Evolutionary conservation across 2,113 vertebrate species (phyloP).

Genomic region (Myiozetetes cayanensis): DNA sequence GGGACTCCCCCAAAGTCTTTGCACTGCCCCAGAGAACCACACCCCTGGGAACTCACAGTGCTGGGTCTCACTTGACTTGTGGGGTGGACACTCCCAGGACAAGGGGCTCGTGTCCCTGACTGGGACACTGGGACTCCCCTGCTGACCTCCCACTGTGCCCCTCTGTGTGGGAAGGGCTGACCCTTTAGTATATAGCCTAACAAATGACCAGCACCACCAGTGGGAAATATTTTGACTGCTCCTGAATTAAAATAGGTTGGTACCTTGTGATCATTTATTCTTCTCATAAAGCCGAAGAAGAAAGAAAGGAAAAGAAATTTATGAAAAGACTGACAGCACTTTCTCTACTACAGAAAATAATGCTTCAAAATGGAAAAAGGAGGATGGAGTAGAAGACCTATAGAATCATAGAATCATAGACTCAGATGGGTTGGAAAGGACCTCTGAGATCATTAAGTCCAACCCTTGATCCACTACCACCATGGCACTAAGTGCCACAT

Average conservation of each 20-base stretch:
- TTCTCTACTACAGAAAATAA: not conserved
- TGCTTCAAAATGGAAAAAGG: not conserved
- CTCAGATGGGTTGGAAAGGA: too few relatives aligned
- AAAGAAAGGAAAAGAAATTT: not conserved
- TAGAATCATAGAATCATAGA: too few relatives aligned
- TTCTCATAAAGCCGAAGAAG: not conserved
- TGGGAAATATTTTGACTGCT: not conserved
- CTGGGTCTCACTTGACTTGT: rapidly evolving
- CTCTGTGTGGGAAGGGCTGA: not conserved
- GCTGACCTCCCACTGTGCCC: rapidly evolving
- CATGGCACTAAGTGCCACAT: too few relatives aligned
- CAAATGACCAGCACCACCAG: not conserved
- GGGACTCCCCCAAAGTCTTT: not conserved
- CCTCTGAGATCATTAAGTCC: too few relatives aligned
- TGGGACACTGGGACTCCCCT: not conserved
- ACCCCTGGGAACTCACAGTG: rapidly evolving
- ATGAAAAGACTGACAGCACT: not conserved
- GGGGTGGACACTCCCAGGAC: not conserved
- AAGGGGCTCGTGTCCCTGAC: rapidly evolving
- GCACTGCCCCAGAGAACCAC: not conserved
- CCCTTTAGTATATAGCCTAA: not conserved
- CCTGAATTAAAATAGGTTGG: not conserved
- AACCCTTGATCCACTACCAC: too few relatives aligned
- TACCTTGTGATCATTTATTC: not conserved
- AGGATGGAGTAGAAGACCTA: not conserved